phyloP scores from a whole-genome alignment of 2,797 vertebrate genomes.

The Danio aesculapii region DNA sequence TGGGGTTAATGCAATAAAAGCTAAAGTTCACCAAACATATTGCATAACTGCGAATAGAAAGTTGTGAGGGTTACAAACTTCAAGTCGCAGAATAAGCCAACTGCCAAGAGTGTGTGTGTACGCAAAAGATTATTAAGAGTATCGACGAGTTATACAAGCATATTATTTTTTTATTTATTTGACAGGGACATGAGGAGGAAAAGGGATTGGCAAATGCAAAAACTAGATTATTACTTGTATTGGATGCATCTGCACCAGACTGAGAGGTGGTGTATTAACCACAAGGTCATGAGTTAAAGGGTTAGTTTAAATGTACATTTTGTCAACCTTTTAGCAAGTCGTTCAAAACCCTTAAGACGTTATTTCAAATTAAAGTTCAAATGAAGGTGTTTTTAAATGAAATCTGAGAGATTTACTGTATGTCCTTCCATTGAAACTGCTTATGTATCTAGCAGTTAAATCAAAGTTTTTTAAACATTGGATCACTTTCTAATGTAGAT shows the following conservation, averaged over 20 bases:
- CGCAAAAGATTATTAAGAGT: background rate
- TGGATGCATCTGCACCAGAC: background rate
- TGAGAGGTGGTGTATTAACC: background rate
- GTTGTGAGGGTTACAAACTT: background rate
- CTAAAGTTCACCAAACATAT: conserved; percentile 12
- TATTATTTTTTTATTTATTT: background rate
- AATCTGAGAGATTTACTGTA: too few relatives aligned
- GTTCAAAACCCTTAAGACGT: too few relatives aligned
- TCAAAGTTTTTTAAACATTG: too few relatives aligned
- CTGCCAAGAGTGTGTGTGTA: conserved; percentile 1
- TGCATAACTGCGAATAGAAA: background rate
- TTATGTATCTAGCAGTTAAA: too few relatives aligned
- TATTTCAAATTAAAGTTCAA: too few relatives aligned
- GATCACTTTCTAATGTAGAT: too few relatives aligned
- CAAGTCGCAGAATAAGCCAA: conserved; percentile 5
- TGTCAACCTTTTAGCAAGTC: too few relatives aligned
- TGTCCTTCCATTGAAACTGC: too few relatives aligned
- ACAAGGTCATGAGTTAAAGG: background rate
- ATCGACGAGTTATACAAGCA: background rate
- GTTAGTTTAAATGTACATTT: too few relatives aligned
- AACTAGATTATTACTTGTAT: background rate
- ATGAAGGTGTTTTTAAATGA: too few relatives aligned
- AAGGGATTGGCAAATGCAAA: background rate
- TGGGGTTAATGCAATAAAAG: conserved; percentile 14
- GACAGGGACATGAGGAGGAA: background rate